Evolutionary conservation across 2,888 invertebrate species (phyloP), one percentile per base, ranked within the genome.

Genomic region (Chorisops tibialis): DNA sequence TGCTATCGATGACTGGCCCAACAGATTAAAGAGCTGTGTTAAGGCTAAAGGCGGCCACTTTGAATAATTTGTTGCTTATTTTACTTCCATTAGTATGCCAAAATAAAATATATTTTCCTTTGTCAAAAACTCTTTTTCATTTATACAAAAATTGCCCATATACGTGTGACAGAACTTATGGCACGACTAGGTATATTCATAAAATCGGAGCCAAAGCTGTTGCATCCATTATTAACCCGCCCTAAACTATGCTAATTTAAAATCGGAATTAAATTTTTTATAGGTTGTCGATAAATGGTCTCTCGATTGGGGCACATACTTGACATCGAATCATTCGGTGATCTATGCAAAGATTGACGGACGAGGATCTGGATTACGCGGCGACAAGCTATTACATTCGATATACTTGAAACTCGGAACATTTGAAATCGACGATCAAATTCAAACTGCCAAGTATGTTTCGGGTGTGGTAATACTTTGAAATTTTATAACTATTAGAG

Each of bases 281-380:
- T 16, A 75, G 75, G 75, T 75, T 2, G 70, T 71, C 9, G 88
- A 93, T 70, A 86, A 86, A 72, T 96, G 91, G 83, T 82, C 81
- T 65, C 73, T 95, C 18, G 91, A 90, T 74, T 96, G 95, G 93
- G 91, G 91, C 62, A 87, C 89, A 39, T 95, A 93, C 70, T 81
- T 97, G 50, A 87, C 90, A 16, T 87, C 89, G 16, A 88, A 91
- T 64, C 88, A 88, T 76, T 88, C 88, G 68, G 86, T 94, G 67
- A 91, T 96, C 63, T 88, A 94, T 68, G 94, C 91, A 0, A 85
- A 86, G 67, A 94, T 97, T 64, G 97, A 98, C 80, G 92, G 91
- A 1, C 81, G 96, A 60, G 97, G 97, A 6, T 89, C 93, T 0
- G 93, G 93, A 0, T 81, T 91, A 52, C 86, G 90, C 68, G 96